These are phyloP conservation scores for Metopolophium dirhodum DNA, from an alignment of 1,140 invertebrate species.

Conservation along the genomic window DNA sequence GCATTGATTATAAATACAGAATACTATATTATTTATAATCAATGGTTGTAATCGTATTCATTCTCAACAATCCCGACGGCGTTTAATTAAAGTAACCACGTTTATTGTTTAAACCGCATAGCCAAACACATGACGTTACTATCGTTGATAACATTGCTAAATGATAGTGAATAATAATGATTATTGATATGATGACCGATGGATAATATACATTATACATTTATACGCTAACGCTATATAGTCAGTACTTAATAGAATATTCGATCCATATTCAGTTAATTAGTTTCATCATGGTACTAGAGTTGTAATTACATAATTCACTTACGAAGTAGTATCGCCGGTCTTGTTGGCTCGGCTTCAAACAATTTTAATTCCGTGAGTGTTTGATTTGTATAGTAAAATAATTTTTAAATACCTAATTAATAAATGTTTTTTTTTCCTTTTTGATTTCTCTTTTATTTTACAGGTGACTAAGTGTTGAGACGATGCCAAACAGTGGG, in stretches of 20 bases:
- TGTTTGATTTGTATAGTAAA: not conserved
- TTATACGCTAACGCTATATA: not conserved
- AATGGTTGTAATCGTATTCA: not conserved
- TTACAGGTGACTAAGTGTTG: not conserved
- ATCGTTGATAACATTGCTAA: not conserved
- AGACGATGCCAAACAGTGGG: slow-evolving; percentile 42
- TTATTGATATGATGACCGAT: slow-evolving; percentile 12
- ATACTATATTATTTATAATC: no score
- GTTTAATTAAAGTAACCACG: not conserved
- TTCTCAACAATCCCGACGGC: not conserved
- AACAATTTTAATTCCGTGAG: not conserved
- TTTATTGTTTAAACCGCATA: not conserved
- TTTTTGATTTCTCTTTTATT: not conserved
- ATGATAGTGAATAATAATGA: slow-evolving; percentile 28
- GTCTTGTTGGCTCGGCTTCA: not conserved
- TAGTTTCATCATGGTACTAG: slow-evolving; percentile 10
- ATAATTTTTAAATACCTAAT: not conserved
- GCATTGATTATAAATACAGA: no score
- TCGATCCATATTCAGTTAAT: slow-evolving; percentile 7
- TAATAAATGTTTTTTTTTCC: not conserved
- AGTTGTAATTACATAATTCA: not conserved
- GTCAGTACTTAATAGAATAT: not conserved
- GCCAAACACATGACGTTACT: slow-evolving; percentile 25
- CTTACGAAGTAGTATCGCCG: not conserved
- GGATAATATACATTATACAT: not conserved